Evolutionary conservation across 2,888 invertebrate species (phyloP), one percentile per base, ranked within the genome.

Genomic region (Torymus auratus): DNA sequence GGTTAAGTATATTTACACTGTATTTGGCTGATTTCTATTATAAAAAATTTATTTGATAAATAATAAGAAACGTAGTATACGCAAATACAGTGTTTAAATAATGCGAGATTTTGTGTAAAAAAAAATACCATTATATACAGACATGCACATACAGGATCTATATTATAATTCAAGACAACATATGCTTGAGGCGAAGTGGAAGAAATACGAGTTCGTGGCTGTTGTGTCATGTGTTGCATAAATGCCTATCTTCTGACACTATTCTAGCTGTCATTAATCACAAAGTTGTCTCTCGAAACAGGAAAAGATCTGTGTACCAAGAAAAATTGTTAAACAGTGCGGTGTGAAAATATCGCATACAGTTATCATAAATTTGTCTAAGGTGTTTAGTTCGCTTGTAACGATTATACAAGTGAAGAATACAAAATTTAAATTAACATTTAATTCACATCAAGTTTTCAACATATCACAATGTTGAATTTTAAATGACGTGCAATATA

Each of bases 311-410:
- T 10, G 53, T 15, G n/a, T 12, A n/a, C 28, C 2, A 7, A 15
- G 28, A 50, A 71, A 61, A 68, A 61, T 13, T 61, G 13, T 71
- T 14, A 61, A 50, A 41, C 41, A 41, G 41, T 41, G n/a, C n/a
- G 41, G 41, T 41, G 52, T 17, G 12, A 7, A 52, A 72, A 61
- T 28, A 15, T 28, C 17, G 53, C 13, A 56, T 15, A 14, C n/a
- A 41, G 13, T 73, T 64, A 62, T 73, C 55, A 64, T 73, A 73
- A 64, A 64, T 73, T 71, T 70, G 13, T 41, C 1, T 7, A 17
- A 41, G 13, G 12, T 11, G 12, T 69, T 41, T 56, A 15, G 28
- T n/a, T 23, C 23, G 55, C 20, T 68, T 68, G 23, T 41, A 41
- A 41, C 41, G 41, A 41, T 41, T 41, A 7, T 41, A 41, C 41